Evolutionary conservation across 2,888 invertebrate species (phyloP).

Genomic region (Cerastis leucographa): DNA sequence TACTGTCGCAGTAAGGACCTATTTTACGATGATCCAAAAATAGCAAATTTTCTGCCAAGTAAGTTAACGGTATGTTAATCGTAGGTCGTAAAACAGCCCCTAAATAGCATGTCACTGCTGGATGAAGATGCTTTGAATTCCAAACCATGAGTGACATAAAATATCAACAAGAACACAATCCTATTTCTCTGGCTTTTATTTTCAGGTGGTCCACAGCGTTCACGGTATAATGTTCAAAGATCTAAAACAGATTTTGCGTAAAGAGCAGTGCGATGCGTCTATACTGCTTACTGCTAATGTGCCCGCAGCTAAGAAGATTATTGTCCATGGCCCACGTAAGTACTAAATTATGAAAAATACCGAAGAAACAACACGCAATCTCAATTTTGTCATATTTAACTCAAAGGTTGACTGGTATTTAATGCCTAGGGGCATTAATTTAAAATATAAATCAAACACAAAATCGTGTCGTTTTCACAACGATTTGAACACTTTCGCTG

Average conservation of each 20-base stretch:
- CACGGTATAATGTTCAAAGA: conserved; percentile 99
- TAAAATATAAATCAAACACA: background rate
- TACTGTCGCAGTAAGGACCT: background rate
- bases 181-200: conserved; percentile 41
- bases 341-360: background rate
- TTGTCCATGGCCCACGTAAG: conserved; percentile 96
- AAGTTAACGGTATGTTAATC: background rate
- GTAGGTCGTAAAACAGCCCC: background rate
- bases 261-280: conserved; percentile 99
- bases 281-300: conserved; percentile 99
- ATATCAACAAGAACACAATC: background rate
- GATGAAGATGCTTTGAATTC: background rate
- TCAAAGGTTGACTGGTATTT: background rate
- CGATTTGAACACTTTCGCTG: too few species aligned
- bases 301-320: conserved; percentile 99
- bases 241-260: conserved; percentile 98
- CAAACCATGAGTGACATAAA: background rate
- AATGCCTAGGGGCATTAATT: background rate
- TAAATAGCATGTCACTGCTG: background rate
- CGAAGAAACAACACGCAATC: background rate
- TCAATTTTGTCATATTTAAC: background rate
- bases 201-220: conserved; percentile 98
- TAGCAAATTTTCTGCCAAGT: background rate
- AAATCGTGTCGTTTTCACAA: background rate
- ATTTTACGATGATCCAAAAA: background rate